Conservation (phyloP, 1,140 invertebrate species). For the Drosophila sturtevanti region DNA sequence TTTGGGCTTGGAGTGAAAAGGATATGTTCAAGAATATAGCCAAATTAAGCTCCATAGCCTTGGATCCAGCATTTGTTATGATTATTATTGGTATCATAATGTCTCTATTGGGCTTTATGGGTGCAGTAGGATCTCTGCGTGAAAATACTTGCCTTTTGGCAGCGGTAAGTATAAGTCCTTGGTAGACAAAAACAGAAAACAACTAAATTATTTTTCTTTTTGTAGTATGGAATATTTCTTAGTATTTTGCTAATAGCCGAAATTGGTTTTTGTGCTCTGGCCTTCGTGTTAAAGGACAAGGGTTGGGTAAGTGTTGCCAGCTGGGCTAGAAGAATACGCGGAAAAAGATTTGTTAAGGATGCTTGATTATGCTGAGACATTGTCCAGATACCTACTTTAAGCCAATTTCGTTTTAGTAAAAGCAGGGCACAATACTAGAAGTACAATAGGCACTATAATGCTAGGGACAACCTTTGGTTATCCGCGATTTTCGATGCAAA, state of each 20-base stretch:
- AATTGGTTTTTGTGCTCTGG: slow-evolving; percentile 94
- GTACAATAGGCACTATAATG: no score
- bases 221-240: slow-evolving; percentile 96
- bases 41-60: slow-evolving; percentile 92
- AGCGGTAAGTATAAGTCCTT: slow-evolving; percentile 85
- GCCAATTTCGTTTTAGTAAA: no score
- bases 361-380: background rate
- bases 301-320: slow-evolving; percentile 89
- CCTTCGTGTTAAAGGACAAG: slow-evolving; percentile 96
- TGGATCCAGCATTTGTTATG: slow-evolving; percentile 97
- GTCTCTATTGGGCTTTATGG: slow-evolving; percentile 97
- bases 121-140: slow-evolving; percentile 97
- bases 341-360: slow-evolving; percentile 91
- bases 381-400: no score
- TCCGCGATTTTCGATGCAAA: no score
- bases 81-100: slow-evolving; percentile 95
- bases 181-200: background rate
- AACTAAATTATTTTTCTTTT: slow-evolving; percentile 59
- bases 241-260: slow-evolving; percentile 94
- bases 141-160: slow-evolving; percentile 95
- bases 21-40: slow-evolving; percentile 97
- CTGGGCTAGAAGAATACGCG: no score
- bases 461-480: no score
- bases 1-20: slow-evolving; percentile 99
- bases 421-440: no score